Base-by-base conservation (phyloP, 2,888 invertebrate genomes). In the Panopea generosa region DNA sequence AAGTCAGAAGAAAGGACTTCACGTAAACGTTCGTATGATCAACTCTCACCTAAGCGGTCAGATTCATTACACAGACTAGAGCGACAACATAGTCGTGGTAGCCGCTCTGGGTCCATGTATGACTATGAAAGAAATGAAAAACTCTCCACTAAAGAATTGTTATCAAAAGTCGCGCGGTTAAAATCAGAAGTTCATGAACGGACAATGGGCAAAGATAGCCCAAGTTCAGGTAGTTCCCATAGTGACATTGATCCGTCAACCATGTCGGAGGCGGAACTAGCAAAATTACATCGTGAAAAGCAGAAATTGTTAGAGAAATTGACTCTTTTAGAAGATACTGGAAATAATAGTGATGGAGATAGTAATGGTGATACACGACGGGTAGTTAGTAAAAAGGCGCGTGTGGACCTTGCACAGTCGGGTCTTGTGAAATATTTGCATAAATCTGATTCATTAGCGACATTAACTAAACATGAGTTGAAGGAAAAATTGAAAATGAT, bases 171-270 rank as follows among this genome's bases (percentile, higher is more conserved):
- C 29, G 75, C 71, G 33, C 55, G 75, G 59, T 72, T 79, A 62
- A 71, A 77, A 59, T 77, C 82, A 18, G 74, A 82, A 67, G 67
- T 79, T 26, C 75, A 79, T 77, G 79, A 79, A 69, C 53, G 78
- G 33, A 75, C 75, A 43, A 62, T 70, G 57, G 75, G 72, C 55
- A 84, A 82, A 68, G 83, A 85, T 52, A 87, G 86, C 62, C 87
- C 87, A 22, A 86, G 87, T 66, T 89, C 90, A 38, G 82, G 84
- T 29, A 86, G 85, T 78, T 86, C 85, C 59, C 84, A 84, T 55
- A 84, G 86, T 76, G 87, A 87, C 53, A 86, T 94, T 68, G 94
- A 94, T 68, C 94, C 94, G 40, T 95, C 95, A 84, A 94, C 95
- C 87, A 94, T 94, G 65, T 84, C 85, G 29, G 90, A 89, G 74